Percentiles rank a stretch among this genome's conserved stretches.
These are phyloP conservation scores for Ailuropoda melanoleuca DNA, from an alignment of 2,113 vertebrate genomes.

Conservation along the genomic window DNA sequence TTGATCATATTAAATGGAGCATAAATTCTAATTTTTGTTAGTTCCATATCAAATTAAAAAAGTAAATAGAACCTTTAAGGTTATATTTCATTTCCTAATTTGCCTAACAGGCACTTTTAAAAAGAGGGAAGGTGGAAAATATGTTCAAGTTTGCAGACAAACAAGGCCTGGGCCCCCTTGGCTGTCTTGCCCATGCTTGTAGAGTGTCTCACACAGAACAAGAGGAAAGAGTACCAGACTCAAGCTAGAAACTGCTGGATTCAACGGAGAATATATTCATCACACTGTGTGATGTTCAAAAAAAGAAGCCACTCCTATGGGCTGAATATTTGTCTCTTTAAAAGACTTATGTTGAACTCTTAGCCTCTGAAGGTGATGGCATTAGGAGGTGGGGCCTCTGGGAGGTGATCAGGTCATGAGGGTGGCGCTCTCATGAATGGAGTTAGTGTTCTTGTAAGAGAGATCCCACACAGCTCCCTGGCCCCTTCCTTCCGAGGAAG, in stretches of 20 bases:
- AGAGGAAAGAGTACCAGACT: background rate
- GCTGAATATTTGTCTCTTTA: background rate
- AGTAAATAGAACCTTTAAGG: background rate
- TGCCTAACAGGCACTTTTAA: background rate
- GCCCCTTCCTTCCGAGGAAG: background rate
- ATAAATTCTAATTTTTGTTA: background rate
- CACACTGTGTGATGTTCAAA: background rate
- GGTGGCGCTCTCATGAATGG: background rate
- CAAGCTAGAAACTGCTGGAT: constrained; percentile 21
- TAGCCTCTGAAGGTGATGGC: background rate
- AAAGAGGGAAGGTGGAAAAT: background rate
- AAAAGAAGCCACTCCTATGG: background rate
- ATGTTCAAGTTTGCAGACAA: background rate
- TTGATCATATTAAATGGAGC: background rate
- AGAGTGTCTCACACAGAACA: background rate
- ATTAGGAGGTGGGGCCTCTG: background rate
- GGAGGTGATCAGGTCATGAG: background rate
- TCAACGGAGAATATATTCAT: background rate
- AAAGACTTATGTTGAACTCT: background rate
- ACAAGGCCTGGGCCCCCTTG: background rate
- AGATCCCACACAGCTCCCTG: background rate
- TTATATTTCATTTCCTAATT: constrained; percentile 42
- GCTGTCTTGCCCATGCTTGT: background rate
- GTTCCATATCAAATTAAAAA: background rate
- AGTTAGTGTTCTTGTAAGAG: background rate